A percentile compares a stretch with the other conserved stretches of the same genome.
phyloP scores from a whole-genome alignment of 2,888 invertebrate genomes.

The Luperina testacea region DNA sequence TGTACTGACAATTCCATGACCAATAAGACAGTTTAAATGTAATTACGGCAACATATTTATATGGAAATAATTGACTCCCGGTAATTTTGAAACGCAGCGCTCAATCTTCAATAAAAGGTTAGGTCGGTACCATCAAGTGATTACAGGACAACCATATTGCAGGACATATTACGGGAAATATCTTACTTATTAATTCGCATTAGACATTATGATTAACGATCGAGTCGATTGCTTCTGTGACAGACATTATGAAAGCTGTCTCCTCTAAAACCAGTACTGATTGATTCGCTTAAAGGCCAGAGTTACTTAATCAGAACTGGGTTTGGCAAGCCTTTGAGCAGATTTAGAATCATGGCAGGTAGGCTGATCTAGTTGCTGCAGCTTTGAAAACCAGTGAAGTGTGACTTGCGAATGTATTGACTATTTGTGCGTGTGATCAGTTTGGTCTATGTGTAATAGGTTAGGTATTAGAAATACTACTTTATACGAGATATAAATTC shows the following conservation, averaged over 20 bases:
- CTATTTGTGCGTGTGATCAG: background rate
- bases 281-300: constrained; percentile 61
- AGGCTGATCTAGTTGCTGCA: constrained; percentile 16
- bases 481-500: background rate
- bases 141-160: constrained; percentile 49
- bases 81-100: constrained; percentile 21
- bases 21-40: constrained; percentile 1
- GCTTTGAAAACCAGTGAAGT: constrained; percentile 40
- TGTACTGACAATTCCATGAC: constrained; percentile 5
- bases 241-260: constrained; percentile 65
- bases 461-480: background rate
- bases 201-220: constrained; percentile 56
- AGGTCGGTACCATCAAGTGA: constrained; percentile 31
- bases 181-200: constrained; percentile 52
- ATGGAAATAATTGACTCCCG: constrained; percentile 40
- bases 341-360: constrained; percentile 47
- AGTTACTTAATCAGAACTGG: constrained; percentile 61
- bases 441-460: background rate
- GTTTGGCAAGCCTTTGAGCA: constrained; percentile 56
- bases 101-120: constrained; percentile 42
- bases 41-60: constrained; percentile 19
- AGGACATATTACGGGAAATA: constrained; percentile 41
- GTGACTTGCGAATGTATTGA: constrained; percentile 28
- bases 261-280: constrained; percentile 64
- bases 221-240: constrained; percentile 57